Evolutionary conservation across 92 coral and sea anemone genomes (phyloP).

Genomic region (Epizoanthus stellaris): DNA sequence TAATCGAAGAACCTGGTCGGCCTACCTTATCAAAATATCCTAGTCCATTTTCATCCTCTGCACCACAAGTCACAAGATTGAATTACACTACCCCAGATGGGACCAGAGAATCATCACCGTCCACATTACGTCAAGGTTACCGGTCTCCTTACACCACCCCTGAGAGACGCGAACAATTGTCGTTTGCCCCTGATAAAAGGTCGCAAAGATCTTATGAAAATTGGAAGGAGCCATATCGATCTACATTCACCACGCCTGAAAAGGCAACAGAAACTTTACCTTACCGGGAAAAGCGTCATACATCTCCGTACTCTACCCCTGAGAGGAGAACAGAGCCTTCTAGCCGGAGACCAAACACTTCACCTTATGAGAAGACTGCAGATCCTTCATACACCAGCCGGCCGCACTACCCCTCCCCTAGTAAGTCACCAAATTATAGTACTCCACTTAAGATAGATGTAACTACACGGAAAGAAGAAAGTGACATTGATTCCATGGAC

Average conservation of each 20-base stretch:
- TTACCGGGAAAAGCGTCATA: not conserved
- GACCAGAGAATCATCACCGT: not conserved
- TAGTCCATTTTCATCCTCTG: conserved; percentile 28
- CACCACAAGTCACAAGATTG: not conserved
- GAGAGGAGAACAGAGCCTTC: not conserved
- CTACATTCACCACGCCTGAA: not conserved
- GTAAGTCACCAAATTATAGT: conserved; percentile 41
- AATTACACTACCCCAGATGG: not conserved
- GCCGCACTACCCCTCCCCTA: conserved; percentile 29
- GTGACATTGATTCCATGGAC: conserved; percentile 84
- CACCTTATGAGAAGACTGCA: conserved; percentile 13
- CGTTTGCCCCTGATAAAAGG: conserved; percentile 1
- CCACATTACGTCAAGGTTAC: not conserved
- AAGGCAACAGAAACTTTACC: not conserved
- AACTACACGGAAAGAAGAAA: conserved; percentile 55
- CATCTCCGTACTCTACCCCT: conserved; percentile 9
- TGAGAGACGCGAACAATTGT: conserved; percentile 1
- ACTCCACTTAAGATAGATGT: conserved; percentile 33
- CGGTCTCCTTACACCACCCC: not conserved
- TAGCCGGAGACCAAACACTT: not conserved
- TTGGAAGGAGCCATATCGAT: not conserved
- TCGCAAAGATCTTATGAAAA: not conserved
- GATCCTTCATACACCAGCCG: conserved; percentile 13
- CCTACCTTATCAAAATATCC: conserved; percentile 15
- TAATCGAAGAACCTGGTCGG: not conserved